Base-by-base conservation (phyloP, 2,797 vertebrate species). In the Rachycentron canadum region DNA sequence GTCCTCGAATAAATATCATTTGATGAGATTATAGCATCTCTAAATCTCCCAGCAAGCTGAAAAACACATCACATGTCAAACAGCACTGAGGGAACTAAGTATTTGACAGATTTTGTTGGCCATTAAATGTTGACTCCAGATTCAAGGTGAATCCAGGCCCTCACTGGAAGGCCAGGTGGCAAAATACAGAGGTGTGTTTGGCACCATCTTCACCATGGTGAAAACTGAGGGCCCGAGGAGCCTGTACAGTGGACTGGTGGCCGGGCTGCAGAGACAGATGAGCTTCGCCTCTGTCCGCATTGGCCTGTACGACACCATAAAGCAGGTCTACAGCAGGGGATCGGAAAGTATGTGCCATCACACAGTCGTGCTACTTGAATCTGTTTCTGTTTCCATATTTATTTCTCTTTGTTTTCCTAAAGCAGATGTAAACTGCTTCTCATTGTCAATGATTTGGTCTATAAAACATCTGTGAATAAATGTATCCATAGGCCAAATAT, bases 231-330 rank as follows among this genome's bases (percentile, higher is more conserved):
- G 95, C 0, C 83, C 92, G 0, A 73, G 91, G 72, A 94, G 94
- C 53, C 92, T 96, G 32, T 96, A 96, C 91, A 95, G 76, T 0
- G 95, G 95, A 1, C 85, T 96, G 74, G 93, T 95, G 79, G 95
- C 96, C 0, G 96, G 96, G 14, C 94, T 96, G 28, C 96, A 96
- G 38, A 88, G 95, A 26, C 96, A 96, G 87, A 95, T 96, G 94
- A 92, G 93, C 76, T 96, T 96, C 0, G 93, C 96, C 17, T 96
- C 96, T 0, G 92, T 96, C 71, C 95, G 96, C 7, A 95, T 96
- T 6, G 96, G 96, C 25, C 92, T 96, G 19, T 96, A 96, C 11
- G 96, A 96, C 93, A 92, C 90, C 47, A 93, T 95, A 89, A 96
- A 96, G 86, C 92, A 96, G 86, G 77, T 96, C 75, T 96, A 96